Base-by-base conservation (phyloP, 2,888 invertebrate genomes). In the Stenolophus ochropezus region DNA sequence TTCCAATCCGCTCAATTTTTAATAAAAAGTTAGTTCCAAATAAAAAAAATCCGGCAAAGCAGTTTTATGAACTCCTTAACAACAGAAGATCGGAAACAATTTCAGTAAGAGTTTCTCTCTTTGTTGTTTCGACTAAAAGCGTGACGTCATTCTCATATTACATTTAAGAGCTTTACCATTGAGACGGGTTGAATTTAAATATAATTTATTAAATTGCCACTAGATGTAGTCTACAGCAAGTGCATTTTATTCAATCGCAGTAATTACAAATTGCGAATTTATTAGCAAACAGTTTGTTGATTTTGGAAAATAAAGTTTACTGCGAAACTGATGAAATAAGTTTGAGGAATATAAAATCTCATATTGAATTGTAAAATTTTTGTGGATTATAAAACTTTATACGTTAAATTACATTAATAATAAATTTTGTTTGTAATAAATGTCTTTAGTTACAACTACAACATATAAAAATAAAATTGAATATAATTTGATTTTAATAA, bases 1-100 rank as follows among this genome's bases (percentile, higher is more conserved):
- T 56, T 56, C 56, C 18, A 56, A 56, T 21, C 56, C 18, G 20
- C 21, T 11, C 56, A 56, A 56, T 56, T 56, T 56, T 56, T 56
- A 56, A 56, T 56, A 56, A 56, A 53, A 56, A 56, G 21, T 56
- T 56, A 21, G 21, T 56, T 56, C 20, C 20, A 56, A 56, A 56
- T 20, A 56, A 56, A 56, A 51, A 53, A 56, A 56, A 18, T 4
- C 20, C 20, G 2, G 5, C 18, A 8, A 21, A 56, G 56, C 21
- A 20, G 18, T 56, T 56, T 18, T 56, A 56, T 21, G 21, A 56
- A 56, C 56, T 56, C 18, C 4, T 18, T 4, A 49, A 49, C 20
- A 56, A 56, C 21, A 42, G 21, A 56, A 16, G 20, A 21, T 56
- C 8, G 18, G 56, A 56, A 56, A 56, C 56, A 56, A 56, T 56